Percentiles rank a stretch among this genome's conserved stretches.
phyloP scores from a whole-genome alignment of 2,113 vertebrate genomes.

The Loxodonta africana region DNA sequence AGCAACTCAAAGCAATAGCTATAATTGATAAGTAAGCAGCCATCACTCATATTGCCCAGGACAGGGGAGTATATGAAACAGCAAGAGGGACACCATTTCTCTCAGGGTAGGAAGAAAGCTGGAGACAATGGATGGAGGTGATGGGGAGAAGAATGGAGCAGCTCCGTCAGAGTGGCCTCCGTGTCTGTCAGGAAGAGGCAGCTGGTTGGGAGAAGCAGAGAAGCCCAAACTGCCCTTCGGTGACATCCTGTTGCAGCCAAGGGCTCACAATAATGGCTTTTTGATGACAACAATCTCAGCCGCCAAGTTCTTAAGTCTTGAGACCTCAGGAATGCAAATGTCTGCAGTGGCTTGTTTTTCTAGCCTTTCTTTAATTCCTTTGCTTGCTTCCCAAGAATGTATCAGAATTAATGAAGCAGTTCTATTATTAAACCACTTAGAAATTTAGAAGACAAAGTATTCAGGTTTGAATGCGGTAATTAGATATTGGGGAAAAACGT shows the following conservation, averaged over 20 bases:
- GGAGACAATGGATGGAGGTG: not conserved
- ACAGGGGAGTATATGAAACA: not conserved
- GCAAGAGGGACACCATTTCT: not conserved
- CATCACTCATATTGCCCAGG: too few species aligned
- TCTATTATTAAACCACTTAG: slow-evolving; percentile 83
- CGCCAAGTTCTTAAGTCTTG: not conserved
- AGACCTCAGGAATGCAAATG: not conserved
- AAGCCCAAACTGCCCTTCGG: too few species aligned
- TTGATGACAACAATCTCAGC: not conserved
- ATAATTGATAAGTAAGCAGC: not conserved
- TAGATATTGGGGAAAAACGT: slow-evolving; percentile 56
- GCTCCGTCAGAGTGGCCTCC: not conserved
- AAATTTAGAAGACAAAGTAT: slow-evolving; percentile 80
- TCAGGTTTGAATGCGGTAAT: slow-evolving; percentile 80
- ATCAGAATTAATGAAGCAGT: slow-evolving; percentile 82
- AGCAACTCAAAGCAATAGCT: not conserved
- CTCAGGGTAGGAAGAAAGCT: not conserved
- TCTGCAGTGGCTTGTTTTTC: not conserved
- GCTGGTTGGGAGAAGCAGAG: not conserved
- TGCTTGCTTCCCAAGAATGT: slow-evolving; percentile 62
- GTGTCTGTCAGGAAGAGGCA: not conserved
- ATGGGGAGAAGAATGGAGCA: not conserved
- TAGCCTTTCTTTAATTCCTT: slow-evolving; percentile 35
- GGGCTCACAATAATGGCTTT: not conserved
- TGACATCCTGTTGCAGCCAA: not conserved